Evolutionary conservation across 2,113 vertebrate species (phyloP).

Genomic region (Petrocephalus microphthalmus): DNA sequence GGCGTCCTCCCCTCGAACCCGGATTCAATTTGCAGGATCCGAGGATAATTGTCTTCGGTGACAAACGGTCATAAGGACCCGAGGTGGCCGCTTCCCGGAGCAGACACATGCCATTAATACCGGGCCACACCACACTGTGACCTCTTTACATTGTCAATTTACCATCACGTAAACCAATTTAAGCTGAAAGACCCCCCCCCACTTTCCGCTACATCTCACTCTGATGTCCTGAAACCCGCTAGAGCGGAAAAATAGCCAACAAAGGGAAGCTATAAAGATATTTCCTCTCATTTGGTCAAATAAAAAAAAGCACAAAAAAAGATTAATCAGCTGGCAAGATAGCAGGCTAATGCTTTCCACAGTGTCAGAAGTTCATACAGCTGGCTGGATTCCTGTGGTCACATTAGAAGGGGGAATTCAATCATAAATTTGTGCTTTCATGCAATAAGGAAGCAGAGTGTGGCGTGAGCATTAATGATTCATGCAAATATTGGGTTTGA

Average conservation of each 20-base stretch:
- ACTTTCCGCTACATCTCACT: conserved; percentile 11
- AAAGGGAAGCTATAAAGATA: background rate
- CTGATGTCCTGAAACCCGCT: conserved; percentile 19
- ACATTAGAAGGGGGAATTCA: conserved; percentile 45
- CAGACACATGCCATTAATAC: background rate
- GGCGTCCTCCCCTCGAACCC: background rate
- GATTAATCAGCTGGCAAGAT: conserved; percentile 33
- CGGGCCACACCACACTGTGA: conserved; percentile 7
- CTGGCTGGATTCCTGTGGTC: conserved; percentile 1
- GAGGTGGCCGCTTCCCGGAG: background rate
- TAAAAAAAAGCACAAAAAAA: conserved; percentile 22
- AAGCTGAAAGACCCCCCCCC: conserved; percentile 21
- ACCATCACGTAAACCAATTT: conserved; percentile 31
- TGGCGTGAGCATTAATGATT: conserved; percentile 54
- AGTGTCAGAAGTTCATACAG: conserved; percentile 28
- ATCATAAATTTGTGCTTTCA: conserved; percentile 41
- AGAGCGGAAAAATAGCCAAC: background rate
- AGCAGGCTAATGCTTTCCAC: conserved; percentile 31
- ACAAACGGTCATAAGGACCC: background rate
- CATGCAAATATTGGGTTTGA: conserved; percentile 45
- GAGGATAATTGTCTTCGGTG: background rate
- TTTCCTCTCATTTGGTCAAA: conserved; percentile 10
- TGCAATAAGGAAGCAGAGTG: conserved; percentile 41
- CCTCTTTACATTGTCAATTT: conserved; percentile 24
- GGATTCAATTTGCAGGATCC: background rate